Conservation (phyloP, 2,888 invertebrate genomes). For the Caenorhabditis auriculariae region DNA sequence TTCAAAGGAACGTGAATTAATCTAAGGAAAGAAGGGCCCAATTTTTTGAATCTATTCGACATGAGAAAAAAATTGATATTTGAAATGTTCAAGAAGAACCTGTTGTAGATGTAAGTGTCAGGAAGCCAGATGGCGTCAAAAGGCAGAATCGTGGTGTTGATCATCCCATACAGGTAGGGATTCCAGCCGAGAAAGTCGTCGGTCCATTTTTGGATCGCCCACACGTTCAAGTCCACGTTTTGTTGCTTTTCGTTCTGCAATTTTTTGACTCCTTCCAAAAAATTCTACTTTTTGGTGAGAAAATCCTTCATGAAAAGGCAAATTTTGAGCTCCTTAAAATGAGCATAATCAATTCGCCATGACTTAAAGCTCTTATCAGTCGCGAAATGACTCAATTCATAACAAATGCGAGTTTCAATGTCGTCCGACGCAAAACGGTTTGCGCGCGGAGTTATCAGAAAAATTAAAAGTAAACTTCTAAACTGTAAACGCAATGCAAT, state of each 20-base stretch:
- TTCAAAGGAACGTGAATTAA: no score
- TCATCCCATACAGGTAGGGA: conserved; percentile 57
- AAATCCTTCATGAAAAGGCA: no score
- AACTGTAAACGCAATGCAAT: no score
- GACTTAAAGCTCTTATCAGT: no score
- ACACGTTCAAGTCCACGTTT: conserved; percentile 60
- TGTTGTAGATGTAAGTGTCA: conserved; percentile 57
- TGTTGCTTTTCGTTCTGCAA: conserved; percentile 62
- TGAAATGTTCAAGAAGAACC: no score
- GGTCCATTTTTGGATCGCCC: conserved; percentile 62
- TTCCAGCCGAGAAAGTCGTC: conserved; percentile 62
- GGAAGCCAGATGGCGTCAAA: conserved; percentile 60
- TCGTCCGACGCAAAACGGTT: no score
- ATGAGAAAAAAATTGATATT: background rate
- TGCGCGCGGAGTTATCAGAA: no score
- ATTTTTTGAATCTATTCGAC: background rate
- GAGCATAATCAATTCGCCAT: no score
- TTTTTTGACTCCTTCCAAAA: background rate
- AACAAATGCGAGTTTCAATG: no score
- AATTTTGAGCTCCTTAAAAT: no score
- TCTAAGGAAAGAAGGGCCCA: background rate
- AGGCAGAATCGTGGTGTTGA: conserved; percentile 60
- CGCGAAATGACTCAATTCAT: no score
- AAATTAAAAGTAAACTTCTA: no score
- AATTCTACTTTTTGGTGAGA: background rate